Base-by-base conservation (phyloP, 2,113 vertebrate genomes). In the Sterrhoptilus dennistouni region DNA sequence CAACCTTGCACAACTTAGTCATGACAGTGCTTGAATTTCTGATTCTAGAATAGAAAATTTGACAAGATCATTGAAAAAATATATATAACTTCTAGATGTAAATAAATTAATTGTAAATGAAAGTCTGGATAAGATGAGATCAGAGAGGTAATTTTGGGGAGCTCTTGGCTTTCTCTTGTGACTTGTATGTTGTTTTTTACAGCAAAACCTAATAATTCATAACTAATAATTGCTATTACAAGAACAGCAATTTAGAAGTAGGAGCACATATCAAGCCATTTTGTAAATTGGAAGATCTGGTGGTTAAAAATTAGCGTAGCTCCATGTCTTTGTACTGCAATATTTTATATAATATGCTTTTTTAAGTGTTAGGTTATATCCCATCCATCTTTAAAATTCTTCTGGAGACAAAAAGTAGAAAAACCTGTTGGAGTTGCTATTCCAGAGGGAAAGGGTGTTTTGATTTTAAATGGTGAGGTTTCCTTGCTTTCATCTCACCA, bases 341-440 rank as follows among this genome's bases (percentile, higher is more conserved):
- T 78, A 35, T 63, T 95, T 35, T 80, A 50, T 80, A 16, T 92
- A 60, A 84, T 50, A 33, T 5, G 12, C 53, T 56, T 93, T 94
- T 81, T 71, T 77, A 50, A 31, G n/a, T 79, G 83, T 89, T 57
- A 68, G 6, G 63, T 72, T 89, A 9, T 60, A 35, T 24, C 57
- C 31, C 9, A 44, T 68, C 47, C 87, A 60, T 89, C 72, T 90
- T 49, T 87, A 89, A 94, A 95, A 89, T 25, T 72, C 60, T 35
- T 68, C 17, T 89, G 66, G 40, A 76, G 65, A 45, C 35, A 61
- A 81, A 33, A 95, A 57, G 81, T 72, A 72, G 89, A 78, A 92
- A 94, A 93, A 94, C 91, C 87, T 93, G 89, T 91, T 96, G 74
- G 83, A 87, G 69, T 87, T 81, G 89, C 89, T 94, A 1, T 89